Evolutionary conservation across 53 echinoderm and acorn worm species (phyloP).

Genomic region (Antedon mediterranea): DNA sequence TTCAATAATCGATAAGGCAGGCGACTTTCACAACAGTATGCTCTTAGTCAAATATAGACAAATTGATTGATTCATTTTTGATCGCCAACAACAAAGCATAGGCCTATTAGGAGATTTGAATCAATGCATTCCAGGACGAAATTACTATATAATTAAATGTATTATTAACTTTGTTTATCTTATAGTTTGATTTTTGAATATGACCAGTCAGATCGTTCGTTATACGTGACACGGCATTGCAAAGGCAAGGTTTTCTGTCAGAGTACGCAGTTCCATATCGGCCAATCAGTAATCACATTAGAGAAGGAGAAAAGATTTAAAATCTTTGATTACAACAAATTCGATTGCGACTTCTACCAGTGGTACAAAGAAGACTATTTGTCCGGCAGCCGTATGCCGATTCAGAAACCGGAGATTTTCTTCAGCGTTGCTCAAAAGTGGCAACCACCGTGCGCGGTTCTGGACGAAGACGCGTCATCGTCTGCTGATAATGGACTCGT

Average conservation of each 20-base stretch:
- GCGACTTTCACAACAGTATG: too few relatives aligned
- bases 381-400: conserved; percentile 15
- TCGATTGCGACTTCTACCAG: conserved; percentile 49
- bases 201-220: conserved; percentile 7
- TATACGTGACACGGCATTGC: conserved; percentile 86
- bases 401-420: conserved; percentile 53
- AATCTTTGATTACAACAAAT: conserved; percentile 64
- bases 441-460: conserved; percentile 33
- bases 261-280: conserved; percentile 24
- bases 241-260: conserved; percentile 92
- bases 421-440: conserved; percentile 90
- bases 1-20: too few relatives aligned
- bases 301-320: conserved; percentile 63
- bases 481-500: conserved; percentile 38
- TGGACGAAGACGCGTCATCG: conserved; percentile 58
- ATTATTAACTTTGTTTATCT: too few relatives aligned
- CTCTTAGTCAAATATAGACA: too few relatives aligned
- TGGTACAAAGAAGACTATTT: conserved; percentile 39
- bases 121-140: too few relatives aligned
- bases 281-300: conserved; percentile 22
- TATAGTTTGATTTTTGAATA: neutral
- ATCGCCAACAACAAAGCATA: too few relatives aligned
- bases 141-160: too few relatives aligned
- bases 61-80: too few relatives aligned
- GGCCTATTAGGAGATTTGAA: too few relatives aligned